Conservation (phyloP, 1,140 invertebrate genomes). For the Rhopalosiphum maidis region DNA sequence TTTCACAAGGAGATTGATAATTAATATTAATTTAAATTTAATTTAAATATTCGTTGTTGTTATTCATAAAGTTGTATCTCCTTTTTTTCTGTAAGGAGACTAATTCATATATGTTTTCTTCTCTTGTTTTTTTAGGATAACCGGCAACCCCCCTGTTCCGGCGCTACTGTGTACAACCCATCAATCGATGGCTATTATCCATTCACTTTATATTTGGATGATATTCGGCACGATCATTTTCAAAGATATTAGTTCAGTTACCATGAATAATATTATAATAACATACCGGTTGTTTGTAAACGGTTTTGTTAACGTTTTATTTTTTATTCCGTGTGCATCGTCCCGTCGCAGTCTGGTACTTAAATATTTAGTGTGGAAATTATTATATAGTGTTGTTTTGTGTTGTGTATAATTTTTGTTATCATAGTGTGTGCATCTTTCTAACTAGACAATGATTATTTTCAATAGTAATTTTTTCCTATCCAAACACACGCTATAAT, state of each 20-base stretch:
- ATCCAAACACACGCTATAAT: background rate
- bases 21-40: background rate
- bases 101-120: background rate
- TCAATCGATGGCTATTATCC: background rate
- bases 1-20: background rate
- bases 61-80: background rate
- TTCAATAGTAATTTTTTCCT: background rate
- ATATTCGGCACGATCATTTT: background rate
- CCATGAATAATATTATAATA: background rate
- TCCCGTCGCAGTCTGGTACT: background rate
- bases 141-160: background rate
- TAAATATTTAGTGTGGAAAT: constrained; percentile 12
- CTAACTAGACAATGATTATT: background rate
- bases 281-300: background rate
- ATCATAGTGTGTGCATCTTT: background rate
- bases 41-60: background rate
- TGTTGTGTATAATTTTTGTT: constrained; percentile 1
- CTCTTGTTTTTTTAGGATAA: background rate
- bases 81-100: too few species aligned
- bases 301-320: background rate
- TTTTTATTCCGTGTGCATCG: background rate
- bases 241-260: background rate
- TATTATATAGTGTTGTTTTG: background rate
- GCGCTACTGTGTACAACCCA: background rate
- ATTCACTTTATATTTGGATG: background rate